A percentile compares a stretch with the other conserved stretches of the same genome.
Evolutionary conservation across 2,113 vertebrate genomes (phyloP).

Genomic region (Brachionichthys hirsutus): DNA sequence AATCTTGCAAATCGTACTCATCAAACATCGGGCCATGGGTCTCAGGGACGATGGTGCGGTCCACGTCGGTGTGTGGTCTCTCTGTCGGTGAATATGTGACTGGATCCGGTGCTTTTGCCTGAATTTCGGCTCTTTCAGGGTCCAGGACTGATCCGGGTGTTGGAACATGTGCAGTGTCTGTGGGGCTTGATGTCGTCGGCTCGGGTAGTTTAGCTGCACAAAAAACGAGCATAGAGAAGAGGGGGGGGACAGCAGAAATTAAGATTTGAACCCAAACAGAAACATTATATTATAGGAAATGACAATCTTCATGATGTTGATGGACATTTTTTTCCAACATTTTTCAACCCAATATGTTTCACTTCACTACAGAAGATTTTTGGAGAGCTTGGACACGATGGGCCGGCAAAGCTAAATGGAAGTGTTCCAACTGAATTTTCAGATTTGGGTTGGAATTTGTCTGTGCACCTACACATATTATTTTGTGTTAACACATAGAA

Average conservation of each 20-base stretch:
- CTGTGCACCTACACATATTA: no score
- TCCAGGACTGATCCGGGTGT: neutral
- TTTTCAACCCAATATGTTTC: no score
- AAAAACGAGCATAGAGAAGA: conserved; percentile 3
- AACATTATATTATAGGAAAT: no score
- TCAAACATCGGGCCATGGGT: neutral
- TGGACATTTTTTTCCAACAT: no score
- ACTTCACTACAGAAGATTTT: no score
- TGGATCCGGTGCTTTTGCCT: conserved; percentile 3
- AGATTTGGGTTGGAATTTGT: no score
- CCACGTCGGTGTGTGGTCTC: conserved; percentile 2
- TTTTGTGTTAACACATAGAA: no score
- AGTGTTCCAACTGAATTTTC: no score
- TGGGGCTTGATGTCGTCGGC: neutral
- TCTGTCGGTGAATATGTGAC: neutral
- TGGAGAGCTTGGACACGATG: no score
- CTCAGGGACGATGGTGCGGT: neutral
- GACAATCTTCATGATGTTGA: no score
- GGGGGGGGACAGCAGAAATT: neutral
- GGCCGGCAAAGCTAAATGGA: no score
- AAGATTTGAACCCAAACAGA: neutral
- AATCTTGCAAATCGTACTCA: neutral
- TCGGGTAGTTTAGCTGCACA: conserved; percentile 51
- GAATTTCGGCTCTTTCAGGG: conserved; percentile 16
- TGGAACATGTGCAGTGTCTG: neutral